Evolutionary conservation across 37 sponge, comb jelly and placozoan genomes (phyloP).

Genomic region (Theonella swinhoei): DNA sequence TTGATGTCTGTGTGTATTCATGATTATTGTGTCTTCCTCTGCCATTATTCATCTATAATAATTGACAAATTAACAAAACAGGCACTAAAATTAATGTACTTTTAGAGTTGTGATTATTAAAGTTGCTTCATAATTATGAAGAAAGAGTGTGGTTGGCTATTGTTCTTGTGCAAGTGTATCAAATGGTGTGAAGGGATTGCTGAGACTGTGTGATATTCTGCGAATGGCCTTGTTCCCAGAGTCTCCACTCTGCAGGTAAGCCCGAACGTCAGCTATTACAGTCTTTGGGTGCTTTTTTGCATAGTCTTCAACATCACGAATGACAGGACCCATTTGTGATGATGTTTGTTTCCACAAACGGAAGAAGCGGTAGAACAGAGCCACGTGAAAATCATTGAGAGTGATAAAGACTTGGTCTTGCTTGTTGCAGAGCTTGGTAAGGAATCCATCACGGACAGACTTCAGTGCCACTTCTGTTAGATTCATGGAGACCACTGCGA

Average conservation of each 20-base stretch:
- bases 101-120: too few species aligned
- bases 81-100: not conserved
- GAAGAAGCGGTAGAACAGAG: slow-evolving; percentile 66
- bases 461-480: slow-evolving; percentile 66
- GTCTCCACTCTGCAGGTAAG: not conserved
- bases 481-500: slow-evolving; percentile 83
- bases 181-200: slow-evolving; percentile 27
- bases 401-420: slow-evolving; percentile 76
- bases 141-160: not conserved
- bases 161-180: not conserved
- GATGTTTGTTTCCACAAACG: slow-evolving; percentile 50
- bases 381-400: slow-evolving; percentile 77
- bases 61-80: too few species aligned
- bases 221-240: not conserved
- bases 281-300: slow-evolving; percentile 37
- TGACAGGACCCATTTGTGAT: slow-evolving; percentile 40
- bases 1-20: not conserved
- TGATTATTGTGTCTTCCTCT: too few species aligned
- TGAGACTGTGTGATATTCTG: not conserved
- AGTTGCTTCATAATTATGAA: not conserved
- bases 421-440: slow-evolving; percentile 74
- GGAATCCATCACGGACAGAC: slow-evolving; percentile 64
- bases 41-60: not conserved
- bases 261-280: slow-evolving; percentile 16
- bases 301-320: slow-evolving; percentile 28